Evolutionary conservation across 2,797 vertebrate genomes (phyloP), one percentile per base, ranked within the genome.

Genomic region (Clarias fuscus): DNA sequence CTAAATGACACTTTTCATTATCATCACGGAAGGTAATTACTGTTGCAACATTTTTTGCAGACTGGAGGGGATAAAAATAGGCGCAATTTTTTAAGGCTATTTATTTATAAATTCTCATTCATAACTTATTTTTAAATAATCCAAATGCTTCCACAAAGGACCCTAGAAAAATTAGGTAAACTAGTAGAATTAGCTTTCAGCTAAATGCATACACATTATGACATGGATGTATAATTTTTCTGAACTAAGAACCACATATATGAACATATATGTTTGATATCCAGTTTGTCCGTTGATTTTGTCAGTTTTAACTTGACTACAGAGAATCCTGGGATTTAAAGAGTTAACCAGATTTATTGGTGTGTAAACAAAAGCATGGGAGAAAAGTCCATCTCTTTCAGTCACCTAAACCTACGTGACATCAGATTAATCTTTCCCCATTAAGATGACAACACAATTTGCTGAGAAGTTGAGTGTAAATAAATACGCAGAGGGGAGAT

Each of bases 361-460:
- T 64, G 86, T 90, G 89, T 90, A 92, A 93, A 93, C 89, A 95
- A 95, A 94, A 92, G 94, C 94, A 91, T 80, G 82, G 58, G 86
- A 86, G 90, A 93, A 93, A 93, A 93, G 93, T 94, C 91, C 91
- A 90, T 95, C 91, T 94, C 92, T 93, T 93, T 93, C 91, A 91
- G 92, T 93, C 94, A 93, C 92, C 93, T 94, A 93, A 93, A 93
- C 91, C 92, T 89, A 89, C 90, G 88, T 93, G 92, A 94, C 93
- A 94, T 94, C 93, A 95, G 93, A 96, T 96, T 94, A 96, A 96
- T 96, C 93, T 94, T 94, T 91, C 87, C 90, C 94, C 93, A 94
- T 95, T 95, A 95, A 92, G 93, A 95, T 94, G 95, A 96, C 95
- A 96, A 94, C 93, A 93, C 95, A 95, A 95, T 96, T 94, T 96